Base-by-base conservation (phyloP, 1,140 invertebrate species). In the Thaumatotibia leucotreta region DNA sequence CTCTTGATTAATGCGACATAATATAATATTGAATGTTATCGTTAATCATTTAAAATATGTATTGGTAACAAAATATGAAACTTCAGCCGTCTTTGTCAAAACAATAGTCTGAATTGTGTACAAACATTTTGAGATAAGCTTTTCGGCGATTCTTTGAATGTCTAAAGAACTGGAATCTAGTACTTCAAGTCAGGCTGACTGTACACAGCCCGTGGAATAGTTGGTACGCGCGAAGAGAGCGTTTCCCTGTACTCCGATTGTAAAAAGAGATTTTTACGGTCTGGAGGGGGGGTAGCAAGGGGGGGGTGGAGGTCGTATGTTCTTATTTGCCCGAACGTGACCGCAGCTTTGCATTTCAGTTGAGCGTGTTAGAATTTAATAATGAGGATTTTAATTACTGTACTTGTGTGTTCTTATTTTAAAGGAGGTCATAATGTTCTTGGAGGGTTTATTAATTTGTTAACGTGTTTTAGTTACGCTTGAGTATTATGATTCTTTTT, bases 311-410 rank as follows among this genome's bases (percentile, higher is more conserved):
- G 27, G 33, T 68, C 68, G 76, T 83, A 79, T 80, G 84, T 86
- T 74, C 74, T 83, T 79, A 82, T 86, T 85, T 84, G 70, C 67
- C 39, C 10, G 70, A 66, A 82, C 84, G 84, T 86, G 84, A 82
- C 82, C 72, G 68, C 75, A 67, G 58, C 64, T 76, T 75, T 82
- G 80, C 77, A 78, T 79, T 58, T 65, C 63, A 69, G 69, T 66
- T 27, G n/a, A 27, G n/a, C n/a, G 50, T 24, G 23, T 24, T 52
- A 24, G 50, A 27, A 45, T 45, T 20, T 45, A 20, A 45, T 45
- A 20, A 45, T 20, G 4, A 20, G 39, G 4, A 8, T 20, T 45
- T 45, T 45, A 45, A 45, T 45, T 45, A 45, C 17, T 39, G 17
- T 0, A 2, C 14, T 20, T 20, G 8, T 45, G 9, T 45, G 14